phyloP scores from a whole-genome alignment of 1,140 invertebrate genomes.

The Pissodes strobi region DNA sequence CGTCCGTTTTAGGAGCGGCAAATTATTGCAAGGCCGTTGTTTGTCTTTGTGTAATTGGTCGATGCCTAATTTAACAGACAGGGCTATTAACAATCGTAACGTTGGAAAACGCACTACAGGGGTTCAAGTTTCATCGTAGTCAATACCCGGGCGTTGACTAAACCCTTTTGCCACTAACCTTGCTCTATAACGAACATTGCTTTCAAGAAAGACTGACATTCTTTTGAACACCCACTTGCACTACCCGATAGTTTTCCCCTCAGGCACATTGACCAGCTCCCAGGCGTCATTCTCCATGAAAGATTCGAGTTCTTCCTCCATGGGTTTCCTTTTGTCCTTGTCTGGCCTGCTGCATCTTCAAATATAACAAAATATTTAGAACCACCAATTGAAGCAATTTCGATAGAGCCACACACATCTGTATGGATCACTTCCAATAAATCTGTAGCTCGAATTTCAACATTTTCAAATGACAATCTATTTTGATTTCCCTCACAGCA shows the following conservation, averaged over 20 bases:
- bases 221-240: constrained; percentile 53
- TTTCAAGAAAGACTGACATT: constrained; percentile 45
- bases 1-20: no score
- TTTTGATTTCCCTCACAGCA: no score
- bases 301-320: constrained; percentile 47
- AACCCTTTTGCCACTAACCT: constrained; percentile 55
- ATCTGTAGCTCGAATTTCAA: not conserved
- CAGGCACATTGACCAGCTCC: constrained; percentile 45
- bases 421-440: no score
- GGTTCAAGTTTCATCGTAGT: constrained; percentile 37
- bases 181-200: constrained; percentile 40
- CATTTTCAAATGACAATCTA: not conserved
- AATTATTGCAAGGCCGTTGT: no score
- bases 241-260: constrained; percentile 47
- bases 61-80: constrained; percentile 43
- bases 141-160: constrained; percentile 38
- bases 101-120: constrained; percentile 39
- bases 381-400: no score
- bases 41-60: no score
- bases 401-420: no score
- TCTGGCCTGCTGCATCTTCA: constrained; percentile 35
- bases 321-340: constrained; percentile 43
- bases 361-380: no score
- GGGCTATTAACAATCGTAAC: constrained; percentile 41
- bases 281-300: no score